phyloP scores from a whole-genome alignment of 2,797 vertebrate genomes.

The Staurois parvus region DNA sequence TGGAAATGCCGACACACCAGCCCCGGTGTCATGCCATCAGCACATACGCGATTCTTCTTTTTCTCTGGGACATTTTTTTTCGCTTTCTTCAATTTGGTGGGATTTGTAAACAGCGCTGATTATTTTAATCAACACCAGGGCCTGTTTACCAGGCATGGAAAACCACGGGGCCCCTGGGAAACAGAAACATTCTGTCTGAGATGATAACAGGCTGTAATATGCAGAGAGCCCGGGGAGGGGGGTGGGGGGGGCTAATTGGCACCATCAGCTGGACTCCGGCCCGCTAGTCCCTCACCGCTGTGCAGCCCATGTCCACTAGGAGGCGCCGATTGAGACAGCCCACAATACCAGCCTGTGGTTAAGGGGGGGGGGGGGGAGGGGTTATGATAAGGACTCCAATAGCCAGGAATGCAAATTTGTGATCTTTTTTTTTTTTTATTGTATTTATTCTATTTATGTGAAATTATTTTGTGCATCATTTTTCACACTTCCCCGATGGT shows the following conservation, averaged over 20 bases:
- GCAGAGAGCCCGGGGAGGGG: background rate
- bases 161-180: slow-evolving; percentile 20
- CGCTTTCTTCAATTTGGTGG: background rate
- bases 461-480: too few relatives aligned
- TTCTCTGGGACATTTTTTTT: background rate
- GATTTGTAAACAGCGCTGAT: slow-evolving; percentile 52
- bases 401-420: too few relatives aligned
- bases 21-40: too few relatives aligned
- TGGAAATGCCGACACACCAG: background rate
- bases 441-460: too few relatives aligned
- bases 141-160: slow-evolving; percentile 36
- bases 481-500: too few relatives aligned
- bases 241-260: slow-evolving; percentile 8
- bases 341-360: background rate
- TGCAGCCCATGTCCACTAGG: slow-evolving; percentile 13
- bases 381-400: too few relatives aligned
- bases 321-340: background rate
- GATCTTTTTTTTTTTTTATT: too few relatives aligned
- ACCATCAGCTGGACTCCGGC: slow-evolving; percentile 8
- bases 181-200: slow-evolving; percentile 24
- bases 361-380: too few relatives aligned
- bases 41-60: too few relatives aligned
- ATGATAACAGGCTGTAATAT: slow-evolving; percentile 39
- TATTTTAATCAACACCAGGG: slow-evolving; percentile 57
- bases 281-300: background rate